Base-by-base conservation (phyloP, 2,113 vertebrate species). In the Lagopus muta region DNA sequence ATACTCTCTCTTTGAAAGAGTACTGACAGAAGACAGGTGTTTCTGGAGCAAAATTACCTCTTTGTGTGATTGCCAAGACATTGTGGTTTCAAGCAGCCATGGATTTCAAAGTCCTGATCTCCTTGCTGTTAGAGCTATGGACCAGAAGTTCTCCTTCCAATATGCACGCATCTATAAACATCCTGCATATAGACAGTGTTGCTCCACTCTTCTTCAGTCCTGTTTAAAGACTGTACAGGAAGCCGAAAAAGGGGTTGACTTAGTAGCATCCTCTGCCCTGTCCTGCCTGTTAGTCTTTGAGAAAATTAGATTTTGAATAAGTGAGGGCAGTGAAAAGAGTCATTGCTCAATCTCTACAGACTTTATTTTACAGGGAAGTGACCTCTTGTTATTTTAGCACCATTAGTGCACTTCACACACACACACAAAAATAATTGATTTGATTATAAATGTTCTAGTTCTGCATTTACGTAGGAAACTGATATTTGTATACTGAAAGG, bases 401-500 rank as follows among this genome's bases (percentile, higher is more conserved):
- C 19, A 21, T 73, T 62, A 85, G 5, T 10, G 66, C 3, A 8
- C 13, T 47, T 27, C 25, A 52, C 50, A 3, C 40, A 40, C 27
- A 13, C 24, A 43, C 24, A 58, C n/a, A 55, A 42, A 24, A 58
- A 57, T 22, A 1, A 34, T 54, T 16, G 10, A 8, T 16, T 80
- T 66, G 43, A 45, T 55, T 58, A 78, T 73, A 50, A 71, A 48
- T 54, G 25, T 86, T 93, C 58, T 82, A 47, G 74, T 96, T 91
- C 60, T 88, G 48, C 69, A 83, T 89, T 96, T 93, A 58, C 10
- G 18, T 47, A 94, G 50, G 86, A 91, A 79, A 43, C 12, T 95
- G 30, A 24, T 96, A 93, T 96, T 93, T 78, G 55, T 94, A 64
- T 88, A 82, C 77, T 85, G 83, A 95, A 90, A 83, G n/a, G 42